Evolutionary conservation across 2,888 invertebrate species (phyloP), one percentile per base, ranked within the genome.

Genomic region (Melanchra persicariae): DNA sequence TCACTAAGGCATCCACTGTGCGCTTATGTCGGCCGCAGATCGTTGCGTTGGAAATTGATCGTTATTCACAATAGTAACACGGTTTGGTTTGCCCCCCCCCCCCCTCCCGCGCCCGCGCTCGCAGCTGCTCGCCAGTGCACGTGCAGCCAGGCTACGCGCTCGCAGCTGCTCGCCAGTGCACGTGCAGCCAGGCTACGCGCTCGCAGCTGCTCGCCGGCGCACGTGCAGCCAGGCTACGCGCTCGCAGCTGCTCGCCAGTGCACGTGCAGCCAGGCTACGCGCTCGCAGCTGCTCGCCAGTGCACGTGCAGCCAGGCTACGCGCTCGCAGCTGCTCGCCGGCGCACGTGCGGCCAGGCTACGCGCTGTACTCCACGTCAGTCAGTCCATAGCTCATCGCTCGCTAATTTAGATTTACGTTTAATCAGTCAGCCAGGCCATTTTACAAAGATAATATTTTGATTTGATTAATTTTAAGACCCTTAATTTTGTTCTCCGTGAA

Each of bases 1-100:
- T 84, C 81, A 81, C 80, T 85, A 82, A 87, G 87, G 88, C 88
- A 85, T 75, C 71, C 75, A 71, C 82, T 89, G 89, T 88, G 88
- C 89, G 89, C 87, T 71, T 55, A 15, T 61, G 47, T 60, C 43
- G 70, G 66, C 37, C 47, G 49, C 58, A 74, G 82, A 82, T 75
- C 77, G 83, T 66, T 63, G 68, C 57, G 52, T 57, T 54, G 64
- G 30, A 81, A 84, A 77, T 77, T 77, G 82, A 85, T 87, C 79
- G 85, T 59, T 82, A 81, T 81, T 57, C 74, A 83, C 83, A 79
- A 71, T 55, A 6, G 68, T 66, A 17, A 68, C 59, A 69, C 74
- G 72, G 74, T 79, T 79, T 45, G 64, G 30, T 69, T 69, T 12
- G 24, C 64, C 22, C 30, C 30, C 12, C 65, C 55, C 49, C 22